Base-by-base conservation (phyloP, 2,113 vertebrate species). In the Psittacula cyanocephala region DNA sequence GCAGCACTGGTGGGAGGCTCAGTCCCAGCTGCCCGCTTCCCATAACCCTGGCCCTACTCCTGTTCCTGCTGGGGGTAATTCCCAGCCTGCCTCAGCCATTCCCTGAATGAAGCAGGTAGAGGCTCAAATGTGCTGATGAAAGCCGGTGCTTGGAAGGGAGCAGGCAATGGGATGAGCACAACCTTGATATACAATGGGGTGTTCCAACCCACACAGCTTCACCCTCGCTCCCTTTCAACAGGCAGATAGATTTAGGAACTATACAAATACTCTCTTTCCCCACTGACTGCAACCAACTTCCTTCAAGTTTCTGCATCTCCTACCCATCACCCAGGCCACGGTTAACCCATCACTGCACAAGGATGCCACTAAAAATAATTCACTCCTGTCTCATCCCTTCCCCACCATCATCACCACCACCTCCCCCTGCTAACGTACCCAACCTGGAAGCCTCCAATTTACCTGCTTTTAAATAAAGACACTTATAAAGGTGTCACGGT, bases 391-490 rank as follows among this genome's bases (percentile, higher is more conserved):
- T 90, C 41, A 68, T 70, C 80, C 91, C 62, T 53, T 80, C 88
- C 88, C 91, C 88, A 75, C 46, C 76, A 44, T 14, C 64, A 2
- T 69, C 93, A 63, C 37, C 90, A 14, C n/a, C 88, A 10, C 49
- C 76, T 59, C 88, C 23, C 59, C 59, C 74, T 1, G 3, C 91
- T n/a, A 63, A 50, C 4, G 1, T 43, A 68, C 63, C 89, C 63
- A 88, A 11, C 69, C 95, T 95, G 94, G 93, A 98, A 97, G 89
- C 96, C 97, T 97, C 97, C 97, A 97, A 98, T 98, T 98, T 98
- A 98, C 97, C 97, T 98, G 97, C 97, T 96, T 97, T 96, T 94
- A 85, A 94, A 97, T 98, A 97, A 97, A 98, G 97, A 95, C 95
- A 95, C 97, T 97, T 88, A 95, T 96, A 93, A 97, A 95, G 97